These are phyloP conservation scores for Dendrolimus pini DNA, from an alignment of 2,888 invertebrate genomes.

Conservation along the genomic window DNA sequence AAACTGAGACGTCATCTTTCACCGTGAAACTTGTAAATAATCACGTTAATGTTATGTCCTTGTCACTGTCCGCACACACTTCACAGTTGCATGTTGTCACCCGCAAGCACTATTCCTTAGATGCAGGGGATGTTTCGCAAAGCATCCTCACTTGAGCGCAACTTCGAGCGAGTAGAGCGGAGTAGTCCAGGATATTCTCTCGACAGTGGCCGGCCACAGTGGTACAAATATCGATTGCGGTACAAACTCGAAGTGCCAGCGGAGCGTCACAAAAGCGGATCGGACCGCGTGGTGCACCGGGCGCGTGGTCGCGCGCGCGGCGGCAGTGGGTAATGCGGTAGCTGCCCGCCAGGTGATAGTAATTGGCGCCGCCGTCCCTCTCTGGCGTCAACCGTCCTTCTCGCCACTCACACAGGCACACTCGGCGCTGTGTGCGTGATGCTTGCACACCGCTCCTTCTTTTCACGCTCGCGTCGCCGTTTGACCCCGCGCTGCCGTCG, in stretches of 20 bases:
- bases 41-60: conserved; percentile 41
- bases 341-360: conserved; percentile 79
- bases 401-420: conserved; percentile 66
- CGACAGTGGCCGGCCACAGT: conserved; percentile 32
- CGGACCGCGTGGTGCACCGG: conserved; percentile 69
- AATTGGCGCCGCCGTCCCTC: conserved; percentile 77
- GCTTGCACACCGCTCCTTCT: conserved; percentile 70
- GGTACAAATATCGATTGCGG: conserved; percentile 55
- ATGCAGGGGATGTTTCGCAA: conserved; percentile 24
- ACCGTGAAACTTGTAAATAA: conserved; percentile 41
- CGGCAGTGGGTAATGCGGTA: conserved; percentile 79
- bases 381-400: conserved; percentile 69
- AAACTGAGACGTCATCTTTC: conserved; percentile 73
- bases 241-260: conserved; percentile 37
- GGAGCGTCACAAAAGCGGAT: conserved; percentile 52
- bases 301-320: conserved; percentile 78
- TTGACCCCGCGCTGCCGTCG: conserved; percentile 75
- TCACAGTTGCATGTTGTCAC: conserved; percentile 63
- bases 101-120: conserved; percentile 33
- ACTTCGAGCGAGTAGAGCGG: conserved; percentile 11
- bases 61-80: conserved; percentile 68
- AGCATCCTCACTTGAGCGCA: conserved; percentile 30
- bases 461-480: conserved; percentile 75
- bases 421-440: conserved; percentile 50
- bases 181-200: conserved; percentile 40